Base-by-base conservation (phyloP, 2,888 invertebrate species). In the Hymenopus coronatus region DNA sequence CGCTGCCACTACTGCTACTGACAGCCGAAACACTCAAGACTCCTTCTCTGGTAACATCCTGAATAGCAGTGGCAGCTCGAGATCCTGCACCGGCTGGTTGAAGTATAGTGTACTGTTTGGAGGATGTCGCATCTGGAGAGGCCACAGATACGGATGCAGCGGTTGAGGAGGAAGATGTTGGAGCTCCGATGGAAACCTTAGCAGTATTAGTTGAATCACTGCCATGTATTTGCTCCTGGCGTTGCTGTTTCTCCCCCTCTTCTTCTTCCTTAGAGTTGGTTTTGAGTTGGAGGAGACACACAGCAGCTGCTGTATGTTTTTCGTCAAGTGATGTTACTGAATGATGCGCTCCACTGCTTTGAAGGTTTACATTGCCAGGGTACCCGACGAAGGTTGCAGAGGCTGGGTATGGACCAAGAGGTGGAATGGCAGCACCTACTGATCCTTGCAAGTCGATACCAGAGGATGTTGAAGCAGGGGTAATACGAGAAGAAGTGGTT, bases 51-150 rank as follows among this genome's bases (percentile, higher is more conserved):
- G 95, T 95, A 89, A 95, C 96, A 92, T 97, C 97, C 92, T 97
- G 97, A 92, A 97, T 94, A 30, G 96, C 97, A 82, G 96, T 96
- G 86, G 97, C 97, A 0, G 97, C 97, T 87, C 97, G 95, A 30
- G 97, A 97, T 6, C 97, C 97, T 0, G 96, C 95, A 54, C 96
- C 96, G 20, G 97, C 97, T 1, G 97, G 97, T 93, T 98, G 97
- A 90, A 98, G 94, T 91, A 97, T 97, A 90, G 97, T 98, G 92
- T 97, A 98, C 93, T 97, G 97, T 93, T 98, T 98, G 90, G 96
- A 96, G 15, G 94, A 94, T 20, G 87, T 87, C 92, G 91, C 89
- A 84, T 91, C 91, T n/a, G 91, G 91, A 20, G 91, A 91, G 28
- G 90, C 90, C 30, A 87, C 87, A 20, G 87, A 82, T 20, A 87